Evolutionary conservation across 2,888 invertebrate species (phyloP), one percentile per base, ranked within the genome.

Genomic region (Allacma fusca): DNA sequence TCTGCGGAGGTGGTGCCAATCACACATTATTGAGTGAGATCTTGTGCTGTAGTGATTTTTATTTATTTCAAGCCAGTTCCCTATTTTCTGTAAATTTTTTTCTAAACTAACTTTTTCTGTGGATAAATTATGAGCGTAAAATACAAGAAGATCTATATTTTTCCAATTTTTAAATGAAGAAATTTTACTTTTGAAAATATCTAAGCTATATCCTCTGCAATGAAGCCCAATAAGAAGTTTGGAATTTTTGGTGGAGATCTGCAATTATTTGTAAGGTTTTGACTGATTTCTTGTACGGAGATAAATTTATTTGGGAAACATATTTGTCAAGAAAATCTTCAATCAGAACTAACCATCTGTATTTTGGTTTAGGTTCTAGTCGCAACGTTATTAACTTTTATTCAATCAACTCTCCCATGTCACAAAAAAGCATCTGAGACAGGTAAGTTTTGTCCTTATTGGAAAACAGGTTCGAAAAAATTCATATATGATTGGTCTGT

Each of bases 391-490:
- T 43, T 77, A 26, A 64, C 77, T 28, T 29, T 64, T 24, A 64
- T 77, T 50, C 77, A 77, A 50, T 72, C 71, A 7, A 43, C 57
- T 5, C 21, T 72, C 5, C 64, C 71, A 7, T 77, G 77, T 28
- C 72, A 72, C 59, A 74, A 74, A 44, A 74, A 74, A 62, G 29
- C 40, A 16, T 9, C 43, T 34, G 74, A 59, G 16, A 62, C 23
- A 12, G 62, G 59, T 64, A 40, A 21, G 68, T 65, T 28, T 65
- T 65, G 24, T 19, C 24, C 13, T 62, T 16, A 19, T 1, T 62
- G 12, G 21, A 62, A 62, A 21, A 21, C 16, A 21, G 21, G 12
- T 24, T n/a, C 23, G 16, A 21, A 57, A 21, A 57, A 72, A 28
- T 19, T 23, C 2, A 9, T 62, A 16, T 65, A 12, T n/a, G n/a